Evolutionary conservation across 2,113 vertebrate genomes (phyloP), one percentile per base, ranked within the genome.

Genomic region (Colistium nudipinnis): DNA sequence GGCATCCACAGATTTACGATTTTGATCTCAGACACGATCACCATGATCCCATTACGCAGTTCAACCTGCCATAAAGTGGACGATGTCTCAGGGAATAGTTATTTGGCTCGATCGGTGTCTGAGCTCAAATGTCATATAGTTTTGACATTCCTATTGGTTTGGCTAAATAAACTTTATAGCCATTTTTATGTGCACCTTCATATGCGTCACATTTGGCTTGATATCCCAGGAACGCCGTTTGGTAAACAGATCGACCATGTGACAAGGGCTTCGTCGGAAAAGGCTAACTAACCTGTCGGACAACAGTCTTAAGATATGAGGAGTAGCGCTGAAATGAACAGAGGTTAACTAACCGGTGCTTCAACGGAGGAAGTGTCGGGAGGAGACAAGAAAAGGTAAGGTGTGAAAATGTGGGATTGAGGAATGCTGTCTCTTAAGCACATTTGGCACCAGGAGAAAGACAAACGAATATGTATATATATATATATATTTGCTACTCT

Each of bases 231-330:
- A 28, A n/a, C 24, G 30, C 20, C 31, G n/a, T 55, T 80, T 64
- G 25, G 30, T 24, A n/a, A 64, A 38, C 6, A 13, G 20, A 41
- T 19, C 22, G 4, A 28, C 39, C 20, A 30, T 6, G 41, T 39
- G 45, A 55, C 45, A 6, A 48, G 35, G 68, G 70, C 4, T 2
- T 12, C 31, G 55, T 55, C 66, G 62, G 61, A 61, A 24, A 6
- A 6, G n/a, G 17, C 48, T 8, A 33, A 57, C 52, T 54, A 35
- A 63, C 30, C 39, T n/a, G 56, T 30, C 54, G 39, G 83, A 85
- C 83, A 78, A 80, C 52, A 70, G 62, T 76, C 76, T 57, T 70
- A 76, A 78, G 68, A 83, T 64, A 38, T 49, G 45, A 59, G 43
- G 39, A 6, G 41, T 44, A 31, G 48, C 47, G 64, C 55, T 73